Conservation (phyloP, 2,113 vertebrate species). For the Hippocampus guttulatus region DNA sequence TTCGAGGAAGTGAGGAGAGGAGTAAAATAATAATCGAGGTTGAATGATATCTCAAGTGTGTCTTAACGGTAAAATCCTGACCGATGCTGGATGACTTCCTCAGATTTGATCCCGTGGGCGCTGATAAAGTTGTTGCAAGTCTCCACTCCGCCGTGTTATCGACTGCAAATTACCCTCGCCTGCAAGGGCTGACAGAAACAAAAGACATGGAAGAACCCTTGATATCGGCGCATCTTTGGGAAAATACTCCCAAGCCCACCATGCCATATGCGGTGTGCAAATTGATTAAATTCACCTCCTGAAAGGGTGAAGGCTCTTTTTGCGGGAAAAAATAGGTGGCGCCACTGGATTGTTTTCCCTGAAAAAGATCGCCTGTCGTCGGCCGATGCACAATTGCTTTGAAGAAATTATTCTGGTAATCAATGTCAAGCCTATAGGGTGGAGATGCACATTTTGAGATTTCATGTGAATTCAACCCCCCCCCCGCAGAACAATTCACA, state of each 20-base stretch:
- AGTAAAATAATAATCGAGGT: conserved; percentile 11
- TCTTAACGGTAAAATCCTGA: conserved; percentile 31
- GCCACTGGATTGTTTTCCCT: neutral
- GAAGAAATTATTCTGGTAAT: neutral
- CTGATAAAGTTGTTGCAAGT: conserved; percentile 50
- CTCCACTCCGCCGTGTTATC: conserved; percentile 45
- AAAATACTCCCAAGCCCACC: neutral
- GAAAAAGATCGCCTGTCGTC: neutral
- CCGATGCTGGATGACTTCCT: conserved; percentile 19
- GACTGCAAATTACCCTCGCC: conserved; percentile 4
- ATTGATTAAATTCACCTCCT: neutral
- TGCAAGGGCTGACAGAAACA: neutral
- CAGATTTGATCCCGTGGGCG: conserved; percentile 43
- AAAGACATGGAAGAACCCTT: neutral
- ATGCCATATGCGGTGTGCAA: neutral
- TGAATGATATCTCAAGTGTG: conserved; percentile 25
- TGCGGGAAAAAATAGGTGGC: neutral
- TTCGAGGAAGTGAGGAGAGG: conserved; percentile 1
- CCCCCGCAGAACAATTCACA: neutral
- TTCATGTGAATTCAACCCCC: neutral
- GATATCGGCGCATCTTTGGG: neutral
- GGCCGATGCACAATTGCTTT: neutral
- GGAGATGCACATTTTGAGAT: neutral
- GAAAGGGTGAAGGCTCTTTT: neutral
- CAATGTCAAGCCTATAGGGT: neutral